These are phyloP conservation scores for Rhagoletis pomonella DNA, from an alignment of 1,140 invertebrate species.

Conservation along the genomic window DNA sequence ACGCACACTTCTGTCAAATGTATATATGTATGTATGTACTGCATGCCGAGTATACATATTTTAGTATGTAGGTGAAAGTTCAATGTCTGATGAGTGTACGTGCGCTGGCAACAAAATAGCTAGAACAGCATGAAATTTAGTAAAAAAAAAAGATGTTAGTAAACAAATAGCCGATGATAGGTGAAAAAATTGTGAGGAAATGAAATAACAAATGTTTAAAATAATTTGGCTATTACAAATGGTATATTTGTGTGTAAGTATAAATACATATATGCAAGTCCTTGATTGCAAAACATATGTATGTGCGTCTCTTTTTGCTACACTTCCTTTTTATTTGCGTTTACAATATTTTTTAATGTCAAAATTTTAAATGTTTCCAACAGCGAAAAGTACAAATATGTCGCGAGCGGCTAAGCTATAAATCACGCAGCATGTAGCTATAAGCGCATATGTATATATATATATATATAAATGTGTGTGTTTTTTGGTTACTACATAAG, in stretches of 20 bases:
- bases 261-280: too few relatives aligned
- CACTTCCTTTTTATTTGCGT: too few relatives aligned
- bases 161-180: not conserved
- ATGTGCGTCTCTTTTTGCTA: too few relatives aligned
- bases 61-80: slow-evolving; percentile 5
- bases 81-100: not conserved
- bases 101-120: not conserved
- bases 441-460: not conserved
- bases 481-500: not conserved
- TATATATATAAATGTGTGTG: not conserved
- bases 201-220: not conserved
- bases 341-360: not conserved
- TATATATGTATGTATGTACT: too few relatives aligned
- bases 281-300: too few relatives aligned
- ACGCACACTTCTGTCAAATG: not conserved
- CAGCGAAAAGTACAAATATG: slow-evolving; percentile 32
- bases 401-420: slow-evolving; percentile 15
- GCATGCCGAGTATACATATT: not conserved
- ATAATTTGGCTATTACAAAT: not conserved
- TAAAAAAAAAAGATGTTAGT: not conserved
- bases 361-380: slow-evolving; percentile 12
- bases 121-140: not conserved
- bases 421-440: not conserved
- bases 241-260: too few relatives aligned
- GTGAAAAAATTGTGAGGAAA: not conserved